A percentile compares a stretch with the other conserved stretches of the same genome.
Evolutionary conservation across 1,140 invertebrate species (phyloP).

Genomic region (Whitmania pigra): DNA sequence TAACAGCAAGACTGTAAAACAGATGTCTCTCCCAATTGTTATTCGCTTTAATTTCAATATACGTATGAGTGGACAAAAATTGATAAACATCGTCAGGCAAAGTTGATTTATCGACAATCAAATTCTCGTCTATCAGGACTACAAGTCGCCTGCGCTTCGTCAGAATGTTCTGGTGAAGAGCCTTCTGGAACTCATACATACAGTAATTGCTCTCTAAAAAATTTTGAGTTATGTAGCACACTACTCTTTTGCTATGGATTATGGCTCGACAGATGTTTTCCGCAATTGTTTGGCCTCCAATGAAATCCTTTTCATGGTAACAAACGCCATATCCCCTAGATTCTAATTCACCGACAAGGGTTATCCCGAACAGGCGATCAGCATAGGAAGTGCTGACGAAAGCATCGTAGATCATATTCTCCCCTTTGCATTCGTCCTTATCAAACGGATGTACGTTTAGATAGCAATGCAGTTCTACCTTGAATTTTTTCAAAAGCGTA

Average conservation of each 20-base stretch:
- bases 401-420: constrained; percentile 15
- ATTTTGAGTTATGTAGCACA: neutral
- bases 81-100: neutral
- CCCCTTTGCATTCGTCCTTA: constrained; percentile 14
- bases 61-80: constrained; percentile 7
- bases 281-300: constrained; percentile 11
- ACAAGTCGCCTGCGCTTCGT: constrained; percentile 1
- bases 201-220: constrained; percentile 18
- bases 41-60: neutral
- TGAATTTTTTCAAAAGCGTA: neutral
- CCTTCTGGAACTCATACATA: constrained; percentile 17
- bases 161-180: constrained; percentile 1
- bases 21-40: constrained; percentile 9
- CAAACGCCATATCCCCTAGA: constrained; percentile 2
- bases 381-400: constrained; percentile 9
- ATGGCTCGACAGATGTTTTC: constrained; percentile 15
- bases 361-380: neutral
- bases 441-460: constrained; percentile 17
- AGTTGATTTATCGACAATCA: neutral
- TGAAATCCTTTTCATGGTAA: constrained; percentile 18
- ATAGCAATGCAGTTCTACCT: neutral
- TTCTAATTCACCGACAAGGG: neutral
- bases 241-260: constrained; percentile 1
- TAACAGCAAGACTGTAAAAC: neutral
- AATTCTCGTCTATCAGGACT: neutral